Conservation (phyloP, 2,113 vertebrate species). For the Lepus europaeus region DNA sequence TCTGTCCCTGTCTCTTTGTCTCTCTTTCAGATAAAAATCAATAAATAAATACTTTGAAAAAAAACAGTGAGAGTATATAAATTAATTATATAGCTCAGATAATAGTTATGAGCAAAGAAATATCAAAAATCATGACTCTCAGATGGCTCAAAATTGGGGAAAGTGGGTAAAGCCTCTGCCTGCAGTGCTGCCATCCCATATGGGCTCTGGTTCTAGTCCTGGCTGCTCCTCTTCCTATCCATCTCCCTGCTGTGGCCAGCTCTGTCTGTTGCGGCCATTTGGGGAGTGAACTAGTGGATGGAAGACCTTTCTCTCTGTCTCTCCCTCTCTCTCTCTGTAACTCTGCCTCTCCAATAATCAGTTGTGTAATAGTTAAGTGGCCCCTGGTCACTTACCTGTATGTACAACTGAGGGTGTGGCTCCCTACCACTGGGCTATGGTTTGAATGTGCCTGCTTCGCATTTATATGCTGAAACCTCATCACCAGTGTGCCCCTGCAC, state of each 20-base stretch:
- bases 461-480: neutral
- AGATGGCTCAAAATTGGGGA: neutral
- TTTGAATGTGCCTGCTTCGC: neutral
- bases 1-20: no score
- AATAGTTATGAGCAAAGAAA: neutral
- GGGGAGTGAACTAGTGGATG: no score
- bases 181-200: no score
- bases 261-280: no score
- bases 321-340: no score
- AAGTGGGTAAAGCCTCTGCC: no score
- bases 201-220: no score
- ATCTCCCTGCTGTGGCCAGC: no score
- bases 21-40: no score
- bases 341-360: neutral
- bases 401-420: neutral
- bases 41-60: no score
- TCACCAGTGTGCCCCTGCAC: neutral
- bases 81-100: neutral
- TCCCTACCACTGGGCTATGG: neutral
- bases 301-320: no score
- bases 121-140: slow-evolving; percentile 28
- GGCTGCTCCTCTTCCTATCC: no score
- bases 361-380: neutral
- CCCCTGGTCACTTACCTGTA: neutral
- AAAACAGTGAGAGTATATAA: neutral